Percentiles rank a stretch among this genome's conserved stretches.
Conservation (phyloP, 1,140 invertebrate genomes). For the Diabrotica virgifera region DNA sequence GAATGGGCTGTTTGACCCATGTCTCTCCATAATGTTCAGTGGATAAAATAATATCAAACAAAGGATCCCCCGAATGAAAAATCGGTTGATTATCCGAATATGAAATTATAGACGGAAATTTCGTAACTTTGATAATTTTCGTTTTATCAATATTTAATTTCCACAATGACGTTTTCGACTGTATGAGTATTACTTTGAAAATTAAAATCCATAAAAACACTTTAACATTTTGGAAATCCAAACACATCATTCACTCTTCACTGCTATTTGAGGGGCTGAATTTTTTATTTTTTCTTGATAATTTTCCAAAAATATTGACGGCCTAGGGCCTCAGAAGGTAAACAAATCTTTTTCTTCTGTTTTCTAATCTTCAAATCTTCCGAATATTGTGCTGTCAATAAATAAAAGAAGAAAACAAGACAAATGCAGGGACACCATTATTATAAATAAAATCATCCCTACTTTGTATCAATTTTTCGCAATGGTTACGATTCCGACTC, state of each 20-base stretch:
- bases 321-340: too few relatives aligned
- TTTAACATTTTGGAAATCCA: slow-evolving; percentile 10
- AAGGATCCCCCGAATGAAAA: slow-evolving; percentile 53
- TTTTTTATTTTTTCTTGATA: too few relatives aligned
- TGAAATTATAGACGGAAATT: slow-evolving; percentile 52
- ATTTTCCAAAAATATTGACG: too few relatives aligned
- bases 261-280: too few relatives aligned
- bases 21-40: slow-evolving; percentile 60
- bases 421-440: too few relatives aligned
- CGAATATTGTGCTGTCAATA: too few relatives aligned
- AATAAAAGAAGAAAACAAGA: too few relatives aligned
- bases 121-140: slow-evolving; percentile 61
- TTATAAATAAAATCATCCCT: too few relatives aligned
- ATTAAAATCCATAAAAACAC: slow-evolving; percentile 41
- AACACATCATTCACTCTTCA: slow-evolving; percentile 5
- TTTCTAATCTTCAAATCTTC: too few relatives aligned
- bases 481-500: too few relatives aligned
- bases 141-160: slow-evolving; percentile 66
- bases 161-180: slow-evolving; percentile 71
- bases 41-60: slow-evolving; percentile 65
- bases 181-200: slow-evolving; percentile 67
- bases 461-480: too few relatives aligned
- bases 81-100: slow-evolving; percentile 48
- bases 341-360: too few relatives aligned
- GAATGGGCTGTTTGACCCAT: slow-evolving; percentile 56